Conservation (phyloP, 2,113 vertebrate genomes). For the Cavia porcellus region DNA sequence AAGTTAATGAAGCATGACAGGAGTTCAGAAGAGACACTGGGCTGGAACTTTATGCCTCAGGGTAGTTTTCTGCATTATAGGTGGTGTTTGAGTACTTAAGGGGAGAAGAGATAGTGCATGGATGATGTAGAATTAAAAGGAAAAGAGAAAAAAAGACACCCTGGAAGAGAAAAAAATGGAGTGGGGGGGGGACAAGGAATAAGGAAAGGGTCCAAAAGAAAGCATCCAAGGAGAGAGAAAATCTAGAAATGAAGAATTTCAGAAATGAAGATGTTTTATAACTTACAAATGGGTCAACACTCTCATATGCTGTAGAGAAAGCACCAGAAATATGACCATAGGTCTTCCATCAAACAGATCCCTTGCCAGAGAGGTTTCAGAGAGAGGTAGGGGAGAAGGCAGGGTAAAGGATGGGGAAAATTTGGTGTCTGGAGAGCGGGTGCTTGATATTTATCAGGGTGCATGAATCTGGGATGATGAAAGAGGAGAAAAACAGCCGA, state of each 20-base stretch:
- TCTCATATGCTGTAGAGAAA: background rate
- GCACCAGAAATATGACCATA: background rate
- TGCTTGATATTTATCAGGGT: background rate
- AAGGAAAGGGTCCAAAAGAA: too few species aligned
- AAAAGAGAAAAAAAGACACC: background rate
- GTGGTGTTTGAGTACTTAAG: background rate
- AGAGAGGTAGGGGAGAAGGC: background rate
- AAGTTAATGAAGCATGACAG: background rate
- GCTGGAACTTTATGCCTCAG: background rate
- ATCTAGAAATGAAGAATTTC: background rate
- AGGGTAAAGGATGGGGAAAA: background rate
- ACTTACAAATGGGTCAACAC: background rate
- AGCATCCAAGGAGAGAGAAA: background rate
- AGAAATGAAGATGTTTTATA: constrained; percentile 1
- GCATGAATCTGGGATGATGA: background rate
- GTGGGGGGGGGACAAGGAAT: too few species aligned
- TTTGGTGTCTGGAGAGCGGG: background rate
- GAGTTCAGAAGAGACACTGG: background rate
- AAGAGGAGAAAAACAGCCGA: background rate
- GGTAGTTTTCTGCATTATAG: background rate
- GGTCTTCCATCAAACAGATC: background rate
- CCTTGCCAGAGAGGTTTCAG: background rate
- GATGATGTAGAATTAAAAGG: background rate
- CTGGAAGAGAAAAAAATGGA: background rate
- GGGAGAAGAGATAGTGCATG: background rate